Base-by-base conservation (phyloP, 1,140 invertebrate genomes). In the Eufriesea mexicana region DNA sequence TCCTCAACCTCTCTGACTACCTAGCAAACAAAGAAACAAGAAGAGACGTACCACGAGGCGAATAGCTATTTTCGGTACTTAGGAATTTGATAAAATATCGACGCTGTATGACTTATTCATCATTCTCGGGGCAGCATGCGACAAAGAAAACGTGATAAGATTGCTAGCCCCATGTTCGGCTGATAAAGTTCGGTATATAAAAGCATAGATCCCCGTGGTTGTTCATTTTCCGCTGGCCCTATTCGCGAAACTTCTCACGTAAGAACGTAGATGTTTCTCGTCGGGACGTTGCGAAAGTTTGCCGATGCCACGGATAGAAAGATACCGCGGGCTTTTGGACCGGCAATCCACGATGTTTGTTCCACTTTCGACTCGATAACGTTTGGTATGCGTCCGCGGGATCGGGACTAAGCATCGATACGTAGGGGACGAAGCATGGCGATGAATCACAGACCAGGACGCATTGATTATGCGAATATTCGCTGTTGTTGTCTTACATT, bases 191-290 rank as follows among this genome's bases (percentile, higher is more conserved):
- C 20, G 61, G 20, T 62, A 62, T 62, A 35, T 28, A 42, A 35
- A 62, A 35, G 61, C 28, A 16, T 61, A 61, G 61, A 28, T 35
- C 28, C 35, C 35, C 6, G 16, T 18, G 18, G 61, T 62, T 20
- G 16, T 62, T 62, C 61, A 35, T 62, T 62, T 62, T 20, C 25
- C 28, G 61, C 35, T 35, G 28, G 35, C 35, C 35, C 28, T 8
- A 20, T 62, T 62, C 61, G 61, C 35, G 35, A 62, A 62, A 62
- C 61, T 62, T 35, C 61, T 62, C 61, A 62, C 61, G 61, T 62
- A 66, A 66, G 62, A 12, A 23, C 35, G 35, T 42, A 14, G 20
- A 66, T 23, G 28, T 55, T 16, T 55, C 7, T 55, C 18, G 6
- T 42, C 35, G 18, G 12, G 10, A 66, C 42, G 62, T 45, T 42